These are phyloP conservation scores for Melanotaenia duboulayi DNA, from an alignment of 2,113 vertebrate species.

Conservation along the genomic window DNA sequence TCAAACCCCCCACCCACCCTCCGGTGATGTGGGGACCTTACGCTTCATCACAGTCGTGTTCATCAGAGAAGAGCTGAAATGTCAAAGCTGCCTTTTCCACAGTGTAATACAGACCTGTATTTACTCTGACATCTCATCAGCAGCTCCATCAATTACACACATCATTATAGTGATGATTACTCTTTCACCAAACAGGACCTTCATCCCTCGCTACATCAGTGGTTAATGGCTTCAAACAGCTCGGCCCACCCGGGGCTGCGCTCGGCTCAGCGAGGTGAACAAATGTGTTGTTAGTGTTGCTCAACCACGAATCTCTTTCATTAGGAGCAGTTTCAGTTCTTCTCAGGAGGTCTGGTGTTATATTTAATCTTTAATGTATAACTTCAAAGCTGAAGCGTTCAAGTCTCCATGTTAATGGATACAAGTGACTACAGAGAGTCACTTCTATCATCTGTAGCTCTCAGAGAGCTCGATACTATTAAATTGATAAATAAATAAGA, in stretches of 20 bases:
- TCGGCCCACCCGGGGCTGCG: slow-evolving; percentile 43
- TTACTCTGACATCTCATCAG: neutral
- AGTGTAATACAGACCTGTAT: slow-evolving; percentile 5
- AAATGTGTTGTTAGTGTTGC: slow-evolving; percentile 14
- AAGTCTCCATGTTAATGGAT: neutral
- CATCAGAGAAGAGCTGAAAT: neutral
- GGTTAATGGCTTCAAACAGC: slow-evolving; percentile 31
- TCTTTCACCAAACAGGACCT: neutral
- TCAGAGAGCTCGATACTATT: too few relatives aligned
- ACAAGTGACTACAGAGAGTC: neutral
- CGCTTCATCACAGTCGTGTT: too few relatives aligned
- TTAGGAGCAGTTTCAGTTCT: neutral
- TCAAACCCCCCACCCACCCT: too few relatives aligned
- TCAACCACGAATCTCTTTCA: slow-evolving; percentile 16
- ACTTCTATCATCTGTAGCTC: neutral
- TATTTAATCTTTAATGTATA: slow-evolving; percentile 17
- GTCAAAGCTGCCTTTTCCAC: neutral
- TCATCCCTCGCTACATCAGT: neutral
- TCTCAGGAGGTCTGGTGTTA: slow-evolving; percentile 11
- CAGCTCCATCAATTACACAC: slow-evolving; percentile 21
- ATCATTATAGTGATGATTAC: neutral
- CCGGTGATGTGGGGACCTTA: too few relatives aligned
- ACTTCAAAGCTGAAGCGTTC: neutral
- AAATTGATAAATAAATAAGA: too few relatives aligned
- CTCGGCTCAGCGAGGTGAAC: neutral